Evolutionary conservation across 2,888 invertebrate species (phyloP).

Genomic region (Dicycla oo): DNA sequence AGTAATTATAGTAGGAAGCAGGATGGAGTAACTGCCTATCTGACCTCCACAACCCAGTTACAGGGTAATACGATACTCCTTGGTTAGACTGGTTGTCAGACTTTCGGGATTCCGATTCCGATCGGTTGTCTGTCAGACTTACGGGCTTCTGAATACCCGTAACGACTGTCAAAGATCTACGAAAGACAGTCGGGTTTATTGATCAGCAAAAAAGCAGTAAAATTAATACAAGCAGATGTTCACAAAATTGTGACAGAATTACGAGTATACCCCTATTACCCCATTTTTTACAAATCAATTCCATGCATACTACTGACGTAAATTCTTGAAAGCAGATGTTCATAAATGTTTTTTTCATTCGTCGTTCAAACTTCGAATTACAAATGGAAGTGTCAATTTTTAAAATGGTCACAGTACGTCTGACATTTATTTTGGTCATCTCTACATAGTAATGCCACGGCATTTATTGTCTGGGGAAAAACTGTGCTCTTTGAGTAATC

Average conservation of each 20-base stretch:
- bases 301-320: neutral
- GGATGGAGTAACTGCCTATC: neutral
- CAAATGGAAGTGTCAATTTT: constrained; percentile 7
- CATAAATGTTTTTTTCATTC: constrained; percentile 37
- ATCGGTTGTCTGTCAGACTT: too few species aligned
- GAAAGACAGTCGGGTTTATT: neutral
- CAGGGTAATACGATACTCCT: neutral
- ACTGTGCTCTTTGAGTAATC: neutral
- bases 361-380: neutral
- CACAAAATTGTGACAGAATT: neutral
- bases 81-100: neutral
- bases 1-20: too few species aligned
- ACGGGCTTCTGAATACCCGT: too few species aligned
- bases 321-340: constrained; percentile 26
- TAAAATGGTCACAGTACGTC: neutral
- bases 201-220: neutral
- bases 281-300: neutral
- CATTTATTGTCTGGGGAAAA: neutral
- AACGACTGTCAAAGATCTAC: too few species aligned
- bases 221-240: neutral
- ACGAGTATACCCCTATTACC: too few species aligned
- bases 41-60: neutral
- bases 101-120: too few species aligned
- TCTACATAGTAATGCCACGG: neutral
- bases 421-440: neutral